These are phyloP conservation scores for Rhipidura dahli DNA, from an alignment of 2,113 vertebrate genomes.

Conservation along the genomic window DNA sequence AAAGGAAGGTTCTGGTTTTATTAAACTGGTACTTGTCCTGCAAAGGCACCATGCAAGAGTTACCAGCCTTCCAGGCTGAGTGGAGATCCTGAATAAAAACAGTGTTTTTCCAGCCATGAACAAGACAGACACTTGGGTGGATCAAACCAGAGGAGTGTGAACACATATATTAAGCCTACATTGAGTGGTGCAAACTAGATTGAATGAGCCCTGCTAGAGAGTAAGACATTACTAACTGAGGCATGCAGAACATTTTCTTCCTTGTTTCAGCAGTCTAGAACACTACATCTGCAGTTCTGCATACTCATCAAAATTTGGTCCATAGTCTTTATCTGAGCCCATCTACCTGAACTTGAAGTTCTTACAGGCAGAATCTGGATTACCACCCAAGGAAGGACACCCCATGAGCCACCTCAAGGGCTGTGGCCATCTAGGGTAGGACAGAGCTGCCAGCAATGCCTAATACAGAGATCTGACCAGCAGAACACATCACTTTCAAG, in stretches of 20 bases:
- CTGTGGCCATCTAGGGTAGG: background rate
- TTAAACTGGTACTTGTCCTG: background rate
- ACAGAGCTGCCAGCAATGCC: background rate
- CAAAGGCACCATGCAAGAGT: background rate
- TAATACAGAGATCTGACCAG: background rate
- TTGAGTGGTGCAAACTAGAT: background rate
- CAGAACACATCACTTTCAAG: background rate
- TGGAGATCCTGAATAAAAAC: background rate
- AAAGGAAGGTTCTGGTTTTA: background rate
- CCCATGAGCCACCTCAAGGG: background rate
- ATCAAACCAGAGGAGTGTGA: background rate
- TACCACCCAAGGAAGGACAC: background rate
- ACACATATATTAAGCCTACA: background rate
- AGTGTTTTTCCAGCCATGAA: background rate
- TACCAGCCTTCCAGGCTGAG: background rate
- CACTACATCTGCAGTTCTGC: background rate
- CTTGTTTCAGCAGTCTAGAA: background rate
- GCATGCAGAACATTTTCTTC: background rate
- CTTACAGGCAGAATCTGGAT: background rate
- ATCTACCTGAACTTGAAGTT: background rate
- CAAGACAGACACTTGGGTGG: background rate
- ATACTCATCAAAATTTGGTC: background rate
- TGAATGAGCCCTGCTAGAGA: background rate
- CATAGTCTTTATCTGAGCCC: background rate
- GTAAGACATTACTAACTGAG: background rate